phyloP scores from a whole-genome alignment of 2,797 vertebrate species.

The Acanthiza pusilla region DNA sequence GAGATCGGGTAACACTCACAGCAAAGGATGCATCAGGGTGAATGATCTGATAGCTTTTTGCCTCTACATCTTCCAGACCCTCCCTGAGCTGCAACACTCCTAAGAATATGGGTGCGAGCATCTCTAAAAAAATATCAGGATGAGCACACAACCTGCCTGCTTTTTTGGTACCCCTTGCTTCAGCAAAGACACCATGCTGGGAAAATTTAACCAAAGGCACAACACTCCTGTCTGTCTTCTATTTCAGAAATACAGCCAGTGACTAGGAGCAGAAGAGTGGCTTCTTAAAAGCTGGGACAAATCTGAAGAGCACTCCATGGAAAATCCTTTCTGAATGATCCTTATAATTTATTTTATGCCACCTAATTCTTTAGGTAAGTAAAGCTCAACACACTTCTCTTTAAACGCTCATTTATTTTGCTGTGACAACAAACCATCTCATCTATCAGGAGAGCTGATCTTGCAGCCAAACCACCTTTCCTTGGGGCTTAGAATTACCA shows the following conservation, averaged over 20 bases:
- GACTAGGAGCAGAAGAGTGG: background rate
- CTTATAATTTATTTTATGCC: background rate
- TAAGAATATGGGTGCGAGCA: fast-evolving
- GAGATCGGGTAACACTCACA: background rate
- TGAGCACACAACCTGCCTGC: background rate
- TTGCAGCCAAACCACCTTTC: background rate
- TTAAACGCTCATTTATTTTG: slow-evolving; percentile 2
- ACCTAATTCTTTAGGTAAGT: background rate
- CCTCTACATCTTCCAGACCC: background rate
- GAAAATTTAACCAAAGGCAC: background rate
- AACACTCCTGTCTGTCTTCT: background rate
- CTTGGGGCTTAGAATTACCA: background rate
- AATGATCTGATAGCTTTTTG: background rate
- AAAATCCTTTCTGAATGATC: background rate
- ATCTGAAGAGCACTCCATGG: background rate
- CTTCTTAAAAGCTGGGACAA: background rate
- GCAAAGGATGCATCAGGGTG: background rate
- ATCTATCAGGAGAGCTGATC: background rate
- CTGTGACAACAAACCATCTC: background rate
- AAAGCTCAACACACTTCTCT: background rate
- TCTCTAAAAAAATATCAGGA: background rate
- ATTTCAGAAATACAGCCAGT: background rate
- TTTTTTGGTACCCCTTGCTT: background rate
- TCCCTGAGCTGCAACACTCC: background rate
- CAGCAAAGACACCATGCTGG: background rate